These are phyloP conservation scores for Euspilapteryx auroguttella DNA, from an alignment of 2,888 invertebrate species.

Conservation along the genomic window DNA sequence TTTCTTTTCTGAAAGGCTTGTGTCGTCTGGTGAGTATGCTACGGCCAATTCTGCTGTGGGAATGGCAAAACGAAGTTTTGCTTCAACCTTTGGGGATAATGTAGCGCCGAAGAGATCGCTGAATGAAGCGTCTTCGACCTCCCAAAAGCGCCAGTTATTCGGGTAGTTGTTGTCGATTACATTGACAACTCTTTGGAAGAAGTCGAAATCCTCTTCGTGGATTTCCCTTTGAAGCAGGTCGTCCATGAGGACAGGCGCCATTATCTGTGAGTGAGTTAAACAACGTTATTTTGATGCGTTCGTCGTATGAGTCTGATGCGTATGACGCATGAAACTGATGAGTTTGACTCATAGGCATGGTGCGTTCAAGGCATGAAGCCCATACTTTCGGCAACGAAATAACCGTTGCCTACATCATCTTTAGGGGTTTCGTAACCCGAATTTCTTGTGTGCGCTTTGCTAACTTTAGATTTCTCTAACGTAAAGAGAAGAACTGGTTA, in stretches of 20 bases:
- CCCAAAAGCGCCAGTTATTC: background rate
- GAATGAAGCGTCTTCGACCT: background rate
- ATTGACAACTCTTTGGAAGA: background rate
- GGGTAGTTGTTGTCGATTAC: background rate
- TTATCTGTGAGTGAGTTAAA: background rate
- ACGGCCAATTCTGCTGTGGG: background rate
- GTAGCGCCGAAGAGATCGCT: background rate
- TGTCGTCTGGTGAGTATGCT: background rate
- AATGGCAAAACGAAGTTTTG: conserved; percentile 1
- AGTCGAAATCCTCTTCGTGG: background rate
- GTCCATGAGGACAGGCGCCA: background rate
- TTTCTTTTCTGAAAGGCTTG: conserved; percentile 1
- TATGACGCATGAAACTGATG: too few relatives aligned
- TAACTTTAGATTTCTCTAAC: too few relatives aligned
- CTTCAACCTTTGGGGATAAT: background rate
- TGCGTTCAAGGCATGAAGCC: too few relatives aligned
- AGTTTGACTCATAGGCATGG: too few relatives aligned
- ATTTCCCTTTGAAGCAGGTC: background rate
- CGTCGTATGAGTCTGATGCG: background rate
- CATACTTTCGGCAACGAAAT: too few relatives aligned
- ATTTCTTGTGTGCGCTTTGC: too few relatives aligned
- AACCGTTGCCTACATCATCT: too few relatives aligned
- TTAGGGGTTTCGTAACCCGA: too few relatives aligned
- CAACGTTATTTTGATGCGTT: background rate
- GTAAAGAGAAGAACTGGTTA: background rate